phyloP scores from a whole-genome alignment of 2,113 vertebrate genomes.

The Mustela lutreola region DNA sequence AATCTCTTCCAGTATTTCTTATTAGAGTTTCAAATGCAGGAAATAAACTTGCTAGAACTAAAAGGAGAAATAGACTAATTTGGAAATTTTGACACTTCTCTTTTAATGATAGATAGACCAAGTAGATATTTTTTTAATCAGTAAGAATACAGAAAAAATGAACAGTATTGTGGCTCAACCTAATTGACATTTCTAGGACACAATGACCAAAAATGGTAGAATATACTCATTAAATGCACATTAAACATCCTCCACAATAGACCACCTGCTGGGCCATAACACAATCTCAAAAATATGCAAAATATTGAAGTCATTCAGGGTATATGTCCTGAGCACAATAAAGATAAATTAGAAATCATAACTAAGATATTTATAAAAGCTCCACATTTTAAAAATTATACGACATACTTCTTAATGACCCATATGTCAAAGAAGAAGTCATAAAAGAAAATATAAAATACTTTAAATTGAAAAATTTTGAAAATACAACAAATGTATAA shows the following conservation, averaged over 20 bases:
- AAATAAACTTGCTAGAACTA: background rate
- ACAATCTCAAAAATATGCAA: background rate
- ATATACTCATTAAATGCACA: background rate
- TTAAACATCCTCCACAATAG: background rate
- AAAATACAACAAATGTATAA: background rate
- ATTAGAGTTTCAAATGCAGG: conserved; percentile 22
- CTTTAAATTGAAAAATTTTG: background rate
- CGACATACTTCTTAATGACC: background rate
- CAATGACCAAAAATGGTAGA: background rate
- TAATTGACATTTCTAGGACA: background rate
- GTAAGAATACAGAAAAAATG: background rate
- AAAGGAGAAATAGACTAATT: background rate
- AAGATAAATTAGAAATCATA: background rate
- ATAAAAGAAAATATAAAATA: background rate
- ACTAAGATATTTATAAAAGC: background rate
- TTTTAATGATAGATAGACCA: background rate
- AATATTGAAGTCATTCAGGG: background rate
- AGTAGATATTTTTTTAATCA: background rate
- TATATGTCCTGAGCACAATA: background rate
- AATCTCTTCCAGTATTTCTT: background rate
- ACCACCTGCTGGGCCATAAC: background rate
- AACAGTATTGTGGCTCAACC: background rate
- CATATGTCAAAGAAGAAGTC: background rate
- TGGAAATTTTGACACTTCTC: background rate
- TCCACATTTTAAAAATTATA: background rate